Base-by-base conservation (phyloP, 2,888 invertebrate genomes). In the Metallyticus violacea region DNA sequence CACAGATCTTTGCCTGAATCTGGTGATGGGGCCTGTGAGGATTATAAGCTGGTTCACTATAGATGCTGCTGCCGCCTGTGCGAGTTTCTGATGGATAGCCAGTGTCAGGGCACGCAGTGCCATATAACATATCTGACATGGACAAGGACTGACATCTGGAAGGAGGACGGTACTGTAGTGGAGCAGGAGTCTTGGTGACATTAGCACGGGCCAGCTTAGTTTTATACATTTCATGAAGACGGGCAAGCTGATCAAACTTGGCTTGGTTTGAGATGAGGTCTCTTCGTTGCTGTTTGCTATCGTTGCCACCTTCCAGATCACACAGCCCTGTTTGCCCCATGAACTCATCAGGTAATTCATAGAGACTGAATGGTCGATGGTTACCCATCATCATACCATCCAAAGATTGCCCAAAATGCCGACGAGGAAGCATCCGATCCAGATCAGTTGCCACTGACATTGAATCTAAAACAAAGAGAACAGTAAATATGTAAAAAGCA, bases 21-120 rank as follows among this genome's bases (percentile, higher is more conserved):
- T 81, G 81, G n/a, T 62, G 79, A 26, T 76, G 29, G 1, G 81
- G 82, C 27, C 40, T 29, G 29, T 81, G 81, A 7, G 62, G 79
- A 90, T 78, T 91, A 90, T 97, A 97, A 6, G 97, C 96, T 0
- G 97, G 97, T 91, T 97, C 97, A 91, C 97, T 97, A 91, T 97
- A 97, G 88, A 97, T 97, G 90, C 97, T 97, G 89, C 96, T 96
- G 88, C 96, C 96, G 40, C 94, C 94, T 89, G 79, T 86, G 9
- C 82, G 78, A 7, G 40, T 77, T 26, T 6, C 82, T 22, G 26
- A 30, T 6, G 85, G 80, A 78, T 76, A 83, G 15, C 77, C 81
- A 29, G 27, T 40, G 22, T 85, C 81, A 6, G 81, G 40, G 26
- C 88, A 88, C 5, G 85, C 83, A 78, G 88, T 88, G 86, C 95